Conservation (phyloP, 1,140 invertebrate genomes). For the Argopecten irradians region DNA sequence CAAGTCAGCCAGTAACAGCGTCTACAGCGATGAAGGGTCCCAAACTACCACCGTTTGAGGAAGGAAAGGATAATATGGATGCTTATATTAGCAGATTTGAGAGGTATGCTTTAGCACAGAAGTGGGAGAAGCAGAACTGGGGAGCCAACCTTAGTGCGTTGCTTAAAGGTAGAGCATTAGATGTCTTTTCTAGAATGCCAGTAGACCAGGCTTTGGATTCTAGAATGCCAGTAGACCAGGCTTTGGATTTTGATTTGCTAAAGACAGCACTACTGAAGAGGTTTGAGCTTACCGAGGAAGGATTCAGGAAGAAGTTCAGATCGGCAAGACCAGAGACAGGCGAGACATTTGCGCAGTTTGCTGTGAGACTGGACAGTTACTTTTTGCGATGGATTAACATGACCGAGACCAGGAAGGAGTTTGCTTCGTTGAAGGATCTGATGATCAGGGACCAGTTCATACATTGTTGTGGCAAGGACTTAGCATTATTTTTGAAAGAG, state of each 20-base stretch:
- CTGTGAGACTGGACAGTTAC: constrained; percentile 26
- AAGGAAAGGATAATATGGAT: constrained; percentile 49
- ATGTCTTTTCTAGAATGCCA: constrained; percentile 38
- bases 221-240: not conserved
- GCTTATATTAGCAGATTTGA: constrained; percentile 44
- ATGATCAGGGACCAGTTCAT: constrained; percentile 31
- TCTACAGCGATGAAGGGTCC: not conserved
- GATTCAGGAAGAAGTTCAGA: constrained; percentile 38
- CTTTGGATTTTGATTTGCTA: constrained; percentile 36
- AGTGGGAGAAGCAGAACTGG: constrained; percentile 34
- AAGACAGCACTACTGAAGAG: constrained; percentile 42
- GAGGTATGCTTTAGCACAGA: constrained; percentile 33
- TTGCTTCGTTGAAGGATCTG: constrained; percentile 25
- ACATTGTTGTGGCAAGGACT: constrained; percentile 12
- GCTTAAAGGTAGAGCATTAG: constrained; percentile 35
- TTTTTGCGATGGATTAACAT: constrained; percentile 41
- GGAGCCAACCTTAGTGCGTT: constrained; percentile 31
- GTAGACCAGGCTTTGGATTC: constrained; percentile 15
- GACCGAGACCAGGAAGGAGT: not conserved
- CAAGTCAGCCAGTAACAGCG: not conserved
- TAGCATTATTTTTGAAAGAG: constrained; percentile 28
- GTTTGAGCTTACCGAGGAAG: constrained; percentile 40
- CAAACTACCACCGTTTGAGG: constrained; percentile 45
- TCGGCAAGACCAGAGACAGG: constrained; percentile 21
- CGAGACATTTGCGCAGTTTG: constrained; percentile 45